Conservation (phyloP, 2,797 vertebrate genomes). For the Pempheris klunzingeri region DNA sequence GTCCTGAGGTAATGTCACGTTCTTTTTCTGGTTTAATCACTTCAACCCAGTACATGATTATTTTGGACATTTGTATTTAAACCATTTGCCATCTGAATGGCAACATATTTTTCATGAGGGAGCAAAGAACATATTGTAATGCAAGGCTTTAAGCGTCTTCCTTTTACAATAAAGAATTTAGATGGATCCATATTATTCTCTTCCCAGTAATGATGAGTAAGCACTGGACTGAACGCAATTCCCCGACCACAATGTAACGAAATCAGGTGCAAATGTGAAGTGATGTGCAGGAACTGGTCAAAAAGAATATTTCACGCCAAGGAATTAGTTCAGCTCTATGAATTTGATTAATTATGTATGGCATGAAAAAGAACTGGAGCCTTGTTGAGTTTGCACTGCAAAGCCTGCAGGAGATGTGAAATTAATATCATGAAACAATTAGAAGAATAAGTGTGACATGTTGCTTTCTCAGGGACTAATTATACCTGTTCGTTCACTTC, state of each 20-base stretch:
- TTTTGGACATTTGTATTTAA: constrained; percentile 5
- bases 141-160: neutral
- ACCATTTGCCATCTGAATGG: neutral
- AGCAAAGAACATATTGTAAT: neutral
- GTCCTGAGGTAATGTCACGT: constrained; percentile 90
- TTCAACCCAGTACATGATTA: neutral
- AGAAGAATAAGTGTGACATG: constrained; percentile 46
- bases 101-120: neutral
- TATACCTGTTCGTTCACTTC: constrained; percentile 50
- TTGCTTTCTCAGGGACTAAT: constrained; percentile 64
- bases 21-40: constrained; percentile 7
- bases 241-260: neutral
- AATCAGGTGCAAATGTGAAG: constrained; percentile 17
- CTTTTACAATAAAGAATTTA: constrained; percentile 10
- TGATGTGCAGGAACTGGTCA: constrained; percentile 34
- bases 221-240: constrained; percentile 4
- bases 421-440: constrained; percentile 70
- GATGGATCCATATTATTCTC: neutral
- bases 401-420: constrained; percentile 58
- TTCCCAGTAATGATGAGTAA: neutral
- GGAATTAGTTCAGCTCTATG: constrained; percentile 61
- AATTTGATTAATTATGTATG: constrained; percentile 73
- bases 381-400: constrained; percentile 11
- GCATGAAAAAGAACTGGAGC: constrained; percentile 33
- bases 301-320: constrained; percentile 45